These are phyloP conservation scores for Lagorchestes hirsutus DNA, from an alignment of 2,797 vertebrate genomes.

Conservation along the genomic window DNA sequence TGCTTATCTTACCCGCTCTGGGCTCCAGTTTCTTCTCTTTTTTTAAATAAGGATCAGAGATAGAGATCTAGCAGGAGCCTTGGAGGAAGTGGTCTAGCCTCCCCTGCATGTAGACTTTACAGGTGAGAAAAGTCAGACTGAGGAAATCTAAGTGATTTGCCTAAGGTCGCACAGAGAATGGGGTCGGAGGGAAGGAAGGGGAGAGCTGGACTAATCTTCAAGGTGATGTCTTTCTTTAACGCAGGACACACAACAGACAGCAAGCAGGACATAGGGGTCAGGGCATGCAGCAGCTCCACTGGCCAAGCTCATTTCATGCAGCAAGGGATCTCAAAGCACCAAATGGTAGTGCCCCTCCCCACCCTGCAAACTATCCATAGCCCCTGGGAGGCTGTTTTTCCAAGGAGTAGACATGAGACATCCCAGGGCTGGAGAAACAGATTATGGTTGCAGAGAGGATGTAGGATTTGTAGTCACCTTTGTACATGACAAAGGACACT, in stretches of 20 bases:
- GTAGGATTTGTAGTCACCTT: neutral
- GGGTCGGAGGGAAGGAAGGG: neutral
- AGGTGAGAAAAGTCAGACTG: neutral
- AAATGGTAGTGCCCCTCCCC: neutral
- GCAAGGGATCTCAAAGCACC: neutral
- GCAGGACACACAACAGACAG: neutral
- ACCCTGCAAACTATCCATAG: neutral
- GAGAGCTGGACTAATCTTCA: too few species aligned
- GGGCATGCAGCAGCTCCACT: neutral
- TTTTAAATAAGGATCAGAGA: neutral
- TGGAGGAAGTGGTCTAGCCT: neutral
- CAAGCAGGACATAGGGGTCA: neutral
- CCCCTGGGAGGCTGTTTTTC: neutral
- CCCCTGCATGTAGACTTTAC: neutral
- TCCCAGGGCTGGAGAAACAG: neutral
- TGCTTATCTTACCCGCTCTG: neutral
- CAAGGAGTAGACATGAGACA: neutral
- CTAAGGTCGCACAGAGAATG: neutral
- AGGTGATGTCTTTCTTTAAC: neutral
- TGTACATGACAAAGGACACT: neutral
- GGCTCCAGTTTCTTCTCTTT: neutral
- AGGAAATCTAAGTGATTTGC: neutral
- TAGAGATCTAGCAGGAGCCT: neutral
- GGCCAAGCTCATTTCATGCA: neutral
- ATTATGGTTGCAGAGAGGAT: fast-evolving